Conservation (phyloP, 2,888 invertebrate species). For the Ornithoptera alexandrae region DNA sequence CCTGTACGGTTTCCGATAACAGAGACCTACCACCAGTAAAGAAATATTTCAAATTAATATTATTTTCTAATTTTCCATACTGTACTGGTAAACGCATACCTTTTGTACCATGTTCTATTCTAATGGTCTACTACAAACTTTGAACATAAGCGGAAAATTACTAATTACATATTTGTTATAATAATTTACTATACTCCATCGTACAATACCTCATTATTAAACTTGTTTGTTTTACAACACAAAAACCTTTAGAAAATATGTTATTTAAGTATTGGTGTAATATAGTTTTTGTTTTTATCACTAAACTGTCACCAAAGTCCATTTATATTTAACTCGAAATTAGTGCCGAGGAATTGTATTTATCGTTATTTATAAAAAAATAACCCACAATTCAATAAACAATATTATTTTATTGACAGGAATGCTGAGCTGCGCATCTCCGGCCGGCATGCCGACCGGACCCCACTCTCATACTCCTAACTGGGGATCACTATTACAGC, state of each 20-base stretch:
- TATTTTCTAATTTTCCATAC: too few relatives aligned
- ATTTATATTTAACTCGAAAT: background rate
- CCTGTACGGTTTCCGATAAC: too few relatives aligned
- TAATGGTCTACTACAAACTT: background rate
- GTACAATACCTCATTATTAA: constrained; percentile 12
- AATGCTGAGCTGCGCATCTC: constrained; percentile 72
- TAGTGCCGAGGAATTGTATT: background rate
- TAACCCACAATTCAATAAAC: background rate
- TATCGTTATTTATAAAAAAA: background rate
- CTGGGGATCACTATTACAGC: constrained; percentile 62
- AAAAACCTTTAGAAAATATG: background rate
- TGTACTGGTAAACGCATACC: too few relatives aligned
- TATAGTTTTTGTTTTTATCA: background rate
- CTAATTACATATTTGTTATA: constrained; percentile 16
- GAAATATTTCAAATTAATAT: too few relatives aligned
- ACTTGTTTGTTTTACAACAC: constrained; percentile 12
- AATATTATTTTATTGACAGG: constrained; percentile 42
- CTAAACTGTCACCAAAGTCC: background rate
- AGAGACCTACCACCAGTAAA: too few relatives aligned
- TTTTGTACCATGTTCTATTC: too few relatives aligned
- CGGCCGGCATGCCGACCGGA: constrained; percentile 72
- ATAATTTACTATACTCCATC: constrained; percentile 14
- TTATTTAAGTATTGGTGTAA: background rate
- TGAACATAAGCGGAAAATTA: constrained; percentile 1
- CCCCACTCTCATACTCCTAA: constrained; percentile 54